These are phyloP conservation scores for Anarhynchus alexandrinus DNA, from an alignment of 2,113 vertebrate genomes.

Conservation along the genomic window DNA sequence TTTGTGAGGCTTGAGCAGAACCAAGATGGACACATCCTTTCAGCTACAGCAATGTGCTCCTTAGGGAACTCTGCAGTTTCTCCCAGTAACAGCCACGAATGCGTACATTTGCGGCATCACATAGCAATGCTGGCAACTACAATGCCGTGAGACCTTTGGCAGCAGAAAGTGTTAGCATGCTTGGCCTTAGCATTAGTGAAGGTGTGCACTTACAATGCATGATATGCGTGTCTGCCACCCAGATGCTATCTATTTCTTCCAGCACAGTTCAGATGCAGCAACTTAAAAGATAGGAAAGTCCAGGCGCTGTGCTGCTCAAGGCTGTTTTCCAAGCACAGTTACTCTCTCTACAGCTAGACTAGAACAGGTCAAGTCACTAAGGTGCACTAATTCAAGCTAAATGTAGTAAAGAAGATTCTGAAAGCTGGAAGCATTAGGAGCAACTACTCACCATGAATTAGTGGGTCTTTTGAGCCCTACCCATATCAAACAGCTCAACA, in stretches of 20 bases:
- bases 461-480: neutral
- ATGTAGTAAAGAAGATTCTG: conserved; percentile 13
- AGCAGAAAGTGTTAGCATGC: neutral
- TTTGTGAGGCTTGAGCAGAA: neutral
- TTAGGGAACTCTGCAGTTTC: neutral
- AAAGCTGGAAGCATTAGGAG: conserved; percentile 21
- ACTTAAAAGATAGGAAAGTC: neutral
- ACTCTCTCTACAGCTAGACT: neutral
- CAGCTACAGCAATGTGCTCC: neutral
- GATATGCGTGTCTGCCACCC: neutral
- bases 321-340: neutral
- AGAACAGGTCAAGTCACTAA: conserved; percentile 9
- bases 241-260: neutral
- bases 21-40: neutral
- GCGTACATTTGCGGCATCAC: fast-evolving
- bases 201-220: neutral
- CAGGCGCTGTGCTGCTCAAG: neutral
- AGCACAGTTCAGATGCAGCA: neutral
- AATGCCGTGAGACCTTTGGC: fast-evolving
- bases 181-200: neutral
- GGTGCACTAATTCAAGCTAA: conserved; percentile 15
- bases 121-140: fast-evolving
- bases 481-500: neutral
- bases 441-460: neutral
- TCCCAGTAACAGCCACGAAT: neutral